Base-by-base conservation (phyloP, 2,888 invertebrate species). In the Dolichopus griseipennis region DNA sequence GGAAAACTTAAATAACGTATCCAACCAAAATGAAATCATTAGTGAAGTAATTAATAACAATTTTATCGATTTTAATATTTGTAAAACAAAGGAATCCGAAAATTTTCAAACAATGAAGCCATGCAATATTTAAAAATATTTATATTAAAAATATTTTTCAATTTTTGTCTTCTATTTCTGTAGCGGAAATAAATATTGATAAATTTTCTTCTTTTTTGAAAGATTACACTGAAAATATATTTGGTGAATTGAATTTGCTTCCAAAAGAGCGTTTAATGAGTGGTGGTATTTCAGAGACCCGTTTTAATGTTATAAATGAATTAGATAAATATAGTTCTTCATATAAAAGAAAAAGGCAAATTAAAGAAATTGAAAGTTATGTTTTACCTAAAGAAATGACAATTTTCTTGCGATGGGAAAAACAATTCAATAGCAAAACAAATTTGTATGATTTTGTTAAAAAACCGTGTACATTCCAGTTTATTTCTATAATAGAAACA, bases 21-120 rank as follows among this genome's bases (percentile, higher is more conserved):
- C n/a, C n/a, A 61, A 61, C n/a, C n/a, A 61, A 61, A 61, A 8
- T 18, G 5, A 34, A 34, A 34, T 5, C 34, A 34, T 34, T 9
- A 61, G n/a, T 61, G 61, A 61, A 61, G n/a, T 61, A 34, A 34
- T 34, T 61, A 61, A 61, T 61, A 61, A 9, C n/a, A 61, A 61
- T 61, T 61, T 61, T 18, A n/a, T 61, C 61, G n/a, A n/a, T n/a
- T 61, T n/a, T 61, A 61, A 61, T n/a, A n/a, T 15, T n/a, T 61
- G n/a, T 61, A 61, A 61, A 9, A 20, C n/a, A 61, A 61, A 61
- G 9, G 61, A 6, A 61, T 61, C 1, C 61, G 61, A 61, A 61
- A 5, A 34, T 34, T 34, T 34, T 61, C 61, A 18, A 61, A 18
- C n/a, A 61, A 61, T 7, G 2, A 61, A 9, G n/a, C n/a, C n/a